These are phyloP conservation scores for Drosophila mulleri DNA, from an alignment of 2,888 invertebrate species.

Conservation along the genomic window DNA sequence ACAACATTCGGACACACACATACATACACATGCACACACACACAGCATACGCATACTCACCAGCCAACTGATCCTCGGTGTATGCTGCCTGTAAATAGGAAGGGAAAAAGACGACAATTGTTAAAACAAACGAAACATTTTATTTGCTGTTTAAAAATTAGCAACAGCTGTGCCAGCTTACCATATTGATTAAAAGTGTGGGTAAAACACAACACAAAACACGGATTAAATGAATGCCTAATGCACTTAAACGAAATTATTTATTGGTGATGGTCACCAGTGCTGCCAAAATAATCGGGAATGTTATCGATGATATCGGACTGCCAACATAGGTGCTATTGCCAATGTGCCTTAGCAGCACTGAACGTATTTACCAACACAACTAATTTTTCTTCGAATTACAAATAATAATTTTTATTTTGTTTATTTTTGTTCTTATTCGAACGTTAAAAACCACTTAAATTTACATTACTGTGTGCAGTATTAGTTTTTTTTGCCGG, in stretches of 20 bases:
- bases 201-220: slow-evolving; percentile 71
- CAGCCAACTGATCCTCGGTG: slow-evolving; percentile 95
- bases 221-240: slow-evolving; percentile 65
- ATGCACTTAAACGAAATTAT: slow-evolving; percentile 54
- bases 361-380: slow-evolving; percentile 6
- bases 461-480: too few species aligned
- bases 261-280: slow-evolving; percentile 42
- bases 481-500: too few species aligned
- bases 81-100: slow-evolving; percentile 90
- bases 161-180: slow-evolving; percentile 40
- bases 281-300: slow-evolving; percentile 22
- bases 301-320: slow-evolving; percentile 35
- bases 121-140: slow-evolving; percentile 3
- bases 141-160: neutral
- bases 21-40: slow-evolving; percentile 16
- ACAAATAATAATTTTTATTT: neutral
- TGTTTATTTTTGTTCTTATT: too few species aligned
- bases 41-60: slow-evolving; percentile 87
- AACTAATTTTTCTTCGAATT: neutral
- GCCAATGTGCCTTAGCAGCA: slow-evolving; percentile 9
- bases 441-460: too few species aligned
- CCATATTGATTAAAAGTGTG: slow-evolving; percentile 66
- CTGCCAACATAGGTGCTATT: neutral
- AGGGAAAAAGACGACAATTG: slow-evolving; percentile 42
- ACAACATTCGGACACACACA: slow-evolving; percentile 23